Conservation (phyloP, 2,113 vertebrate species). For the Phylloscopus trochiloides region DNA sequence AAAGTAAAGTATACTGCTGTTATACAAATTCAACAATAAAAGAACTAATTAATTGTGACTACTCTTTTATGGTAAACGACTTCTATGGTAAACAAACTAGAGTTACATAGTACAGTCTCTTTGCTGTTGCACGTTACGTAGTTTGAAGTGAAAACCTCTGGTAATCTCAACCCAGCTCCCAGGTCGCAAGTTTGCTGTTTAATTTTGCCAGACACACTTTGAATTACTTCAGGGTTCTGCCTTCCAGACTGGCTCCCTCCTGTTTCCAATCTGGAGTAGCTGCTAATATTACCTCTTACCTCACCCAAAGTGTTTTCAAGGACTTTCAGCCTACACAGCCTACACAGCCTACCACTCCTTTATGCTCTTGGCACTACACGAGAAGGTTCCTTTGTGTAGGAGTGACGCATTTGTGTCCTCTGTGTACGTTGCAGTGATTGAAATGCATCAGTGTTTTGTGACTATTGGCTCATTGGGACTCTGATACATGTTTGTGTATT, state of each 20-base stretch:
- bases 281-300: not conserved
- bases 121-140: fast-evolving
- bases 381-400: not conserved
- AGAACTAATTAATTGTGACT: not conserved
- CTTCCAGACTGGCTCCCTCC: not conserved
- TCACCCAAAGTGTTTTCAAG: not conserved
- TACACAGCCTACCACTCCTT: not conserved
- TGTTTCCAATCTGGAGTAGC: not conserved
- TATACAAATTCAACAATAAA: not conserved
- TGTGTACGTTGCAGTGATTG: not conserved
- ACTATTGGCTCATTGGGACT: not conserved
- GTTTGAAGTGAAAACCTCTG: not conserved
- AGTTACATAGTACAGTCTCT: not conserved
- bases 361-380: not conserved
- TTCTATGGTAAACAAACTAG: not conserved
- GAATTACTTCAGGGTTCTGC: not conserved
- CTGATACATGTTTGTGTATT: not conserved
- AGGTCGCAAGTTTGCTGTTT: not conserved
- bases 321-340: not conserved
- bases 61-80: not conserved
- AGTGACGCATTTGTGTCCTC: not conserved
- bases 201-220: not conserved
- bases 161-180: not conserved
- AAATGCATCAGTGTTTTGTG: not conserved
- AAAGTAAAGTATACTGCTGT: not conserved